Evolutionary conservation across 2,113 vertebrate genomes (phyloP).

Genomic region (Xyrauchen texanus): DNA sequence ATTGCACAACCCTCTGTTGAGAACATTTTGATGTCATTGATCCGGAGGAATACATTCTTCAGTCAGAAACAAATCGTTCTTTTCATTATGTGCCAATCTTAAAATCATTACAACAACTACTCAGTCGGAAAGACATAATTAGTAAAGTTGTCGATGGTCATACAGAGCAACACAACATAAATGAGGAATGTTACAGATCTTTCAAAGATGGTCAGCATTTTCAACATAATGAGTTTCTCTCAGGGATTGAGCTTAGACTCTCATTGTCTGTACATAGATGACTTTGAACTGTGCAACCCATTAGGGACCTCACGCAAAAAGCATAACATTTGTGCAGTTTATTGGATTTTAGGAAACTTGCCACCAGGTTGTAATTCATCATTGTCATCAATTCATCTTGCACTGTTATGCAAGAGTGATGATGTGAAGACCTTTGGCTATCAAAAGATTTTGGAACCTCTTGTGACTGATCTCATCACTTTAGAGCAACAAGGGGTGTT

Average conservation of each 20-base stretch:
- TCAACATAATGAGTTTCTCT: constrained; percentile 26
- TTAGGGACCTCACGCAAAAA: constrained; percentile 14
- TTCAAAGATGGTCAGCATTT: constrained; percentile 13
- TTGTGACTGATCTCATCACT: background rate
- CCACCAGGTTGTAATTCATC: constrained; percentile 8
- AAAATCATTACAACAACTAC: constrained; percentile 22
- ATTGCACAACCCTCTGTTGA: constrained; percentile 37
- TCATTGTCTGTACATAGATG: constrained; percentile 30
- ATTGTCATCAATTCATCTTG: constrained; percentile 27
- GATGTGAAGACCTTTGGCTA: constrained; percentile 17
- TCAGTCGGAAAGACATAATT: background rate
- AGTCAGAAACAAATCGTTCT: constrained; percentile 19
- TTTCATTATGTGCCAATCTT: constrained; percentile 42
- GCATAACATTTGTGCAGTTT: constrained; percentile 28
- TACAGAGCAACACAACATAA: background rate
- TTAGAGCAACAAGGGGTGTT: constrained; percentile 11
- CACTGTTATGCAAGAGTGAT: constrained; percentile 20
- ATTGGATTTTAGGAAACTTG: constrained; percentile 19
- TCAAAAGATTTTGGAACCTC: constrained; percentile 1
- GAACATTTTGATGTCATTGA: constrained; percentile 47
- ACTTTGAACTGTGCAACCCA: constrained; percentile 28
- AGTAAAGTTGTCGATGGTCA: constrained; percentile 11
- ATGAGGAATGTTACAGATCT: background rate
- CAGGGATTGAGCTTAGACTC: constrained; percentile 1
- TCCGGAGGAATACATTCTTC: constrained; percentile 25